Conservation (phyloP, 2,113 vertebrate species). For the Myotis davidii region DNA sequence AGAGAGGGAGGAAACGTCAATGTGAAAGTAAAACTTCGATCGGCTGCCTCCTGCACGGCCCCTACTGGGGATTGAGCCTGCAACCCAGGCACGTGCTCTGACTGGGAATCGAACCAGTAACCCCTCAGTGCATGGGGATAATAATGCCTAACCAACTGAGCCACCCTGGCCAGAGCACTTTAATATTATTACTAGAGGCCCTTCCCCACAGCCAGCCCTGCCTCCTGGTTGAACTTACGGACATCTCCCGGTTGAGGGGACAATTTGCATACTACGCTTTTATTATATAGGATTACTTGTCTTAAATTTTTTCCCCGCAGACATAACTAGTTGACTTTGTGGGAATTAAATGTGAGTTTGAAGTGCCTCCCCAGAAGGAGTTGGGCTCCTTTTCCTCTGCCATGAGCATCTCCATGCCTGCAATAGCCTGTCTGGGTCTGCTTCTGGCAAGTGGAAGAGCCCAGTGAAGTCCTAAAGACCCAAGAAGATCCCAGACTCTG, state of each 20-base stretch:
- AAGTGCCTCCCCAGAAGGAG: neutral
- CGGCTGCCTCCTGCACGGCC: neutral
- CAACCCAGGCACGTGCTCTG: neutral
- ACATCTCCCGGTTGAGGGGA: no score
- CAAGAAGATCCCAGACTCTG: neutral
- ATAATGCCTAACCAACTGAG: neutral
- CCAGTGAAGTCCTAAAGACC: neutral
- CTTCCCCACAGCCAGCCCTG: no score
- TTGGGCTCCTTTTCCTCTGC: neutral
- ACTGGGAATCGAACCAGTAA: neutral
- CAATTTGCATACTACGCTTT: no score
- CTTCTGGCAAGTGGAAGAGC: neutral
- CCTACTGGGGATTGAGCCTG: neutral
- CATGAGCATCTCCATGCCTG: fast-evolving
- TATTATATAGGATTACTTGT: neutral
- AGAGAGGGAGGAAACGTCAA: neutral
- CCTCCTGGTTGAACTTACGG: no score
- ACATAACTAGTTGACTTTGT: neutral
- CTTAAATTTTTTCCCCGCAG: neutral
- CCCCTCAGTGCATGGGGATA: neutral
- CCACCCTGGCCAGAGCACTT: neutral
- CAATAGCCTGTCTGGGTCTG: neutral
- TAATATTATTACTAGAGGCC: neutral
- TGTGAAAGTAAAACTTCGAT: neutral
- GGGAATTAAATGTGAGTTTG: neutral